Conservation (phyloP, 64 coral and sea anemone genomes). For the Platygyra sinensis region DNA sequence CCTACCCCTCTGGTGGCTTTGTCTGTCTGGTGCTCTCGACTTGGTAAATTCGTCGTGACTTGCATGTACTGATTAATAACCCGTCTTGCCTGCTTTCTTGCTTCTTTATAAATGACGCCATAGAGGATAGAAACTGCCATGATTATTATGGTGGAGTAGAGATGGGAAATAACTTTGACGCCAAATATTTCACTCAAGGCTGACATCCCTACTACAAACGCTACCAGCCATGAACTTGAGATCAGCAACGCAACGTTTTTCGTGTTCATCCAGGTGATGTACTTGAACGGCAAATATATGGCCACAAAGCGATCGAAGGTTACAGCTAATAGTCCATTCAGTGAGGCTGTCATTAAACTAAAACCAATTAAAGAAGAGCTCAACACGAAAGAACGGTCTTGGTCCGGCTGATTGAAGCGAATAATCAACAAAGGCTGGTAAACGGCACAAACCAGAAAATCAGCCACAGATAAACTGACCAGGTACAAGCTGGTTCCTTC, state of each 20-base stretch:
- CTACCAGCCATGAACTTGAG: neutral
- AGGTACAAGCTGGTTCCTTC: neutral
- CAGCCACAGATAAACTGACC: constrained; percentile 8
- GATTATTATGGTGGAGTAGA: neutral
- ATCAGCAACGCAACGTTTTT: neutral
- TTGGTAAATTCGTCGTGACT: neutral
- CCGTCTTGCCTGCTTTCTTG: neutral
- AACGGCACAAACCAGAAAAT: neutral
- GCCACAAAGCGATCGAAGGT: constrained; percentile 13
- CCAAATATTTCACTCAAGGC: no score
- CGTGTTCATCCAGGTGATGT: neutral
- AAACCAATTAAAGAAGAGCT: neutral
- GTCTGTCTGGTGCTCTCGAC: neutral
- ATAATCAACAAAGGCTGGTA: neutral
- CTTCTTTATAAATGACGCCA: constrained; percentile 1
- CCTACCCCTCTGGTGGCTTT: neutral
- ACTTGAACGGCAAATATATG: constrained; percentile 15
- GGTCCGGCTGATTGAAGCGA: neutral
- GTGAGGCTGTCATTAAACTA: neutral
- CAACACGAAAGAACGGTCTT: neutral
- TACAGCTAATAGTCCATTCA: constrained; percentile 3
- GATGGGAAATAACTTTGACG: neutral
- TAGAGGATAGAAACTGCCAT: neutral
- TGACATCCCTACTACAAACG: neutral
- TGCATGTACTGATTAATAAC: no score